Conservation (phyloP, 1,140 invertebrate species). For the Drosophila sp. region DNA sequence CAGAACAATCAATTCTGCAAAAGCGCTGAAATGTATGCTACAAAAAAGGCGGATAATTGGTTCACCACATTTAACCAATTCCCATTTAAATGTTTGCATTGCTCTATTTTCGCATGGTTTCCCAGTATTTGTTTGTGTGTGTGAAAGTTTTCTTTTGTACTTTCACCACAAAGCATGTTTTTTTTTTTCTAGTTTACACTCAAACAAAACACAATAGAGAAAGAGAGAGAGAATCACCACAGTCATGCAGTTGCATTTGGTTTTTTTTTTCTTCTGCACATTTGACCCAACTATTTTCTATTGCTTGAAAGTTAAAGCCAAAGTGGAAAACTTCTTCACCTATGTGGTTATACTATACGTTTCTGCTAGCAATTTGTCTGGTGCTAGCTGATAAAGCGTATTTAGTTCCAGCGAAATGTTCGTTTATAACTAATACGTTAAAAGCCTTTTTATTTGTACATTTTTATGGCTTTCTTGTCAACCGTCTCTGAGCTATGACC, state of each 20-base stretch:
- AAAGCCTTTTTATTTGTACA: conserved; percentile 62
- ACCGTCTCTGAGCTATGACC: not conserved
- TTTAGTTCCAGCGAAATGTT: conserved; percentile 12
- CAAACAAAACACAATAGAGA: not conserved
- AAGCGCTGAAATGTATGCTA: conserved; percentile 18
- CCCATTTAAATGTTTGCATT: conserved; percentile 1
- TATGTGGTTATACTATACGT: no score
- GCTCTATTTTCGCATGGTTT: not conserved
- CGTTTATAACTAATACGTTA: conserved; percentile 66
- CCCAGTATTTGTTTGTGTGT: not conserved
- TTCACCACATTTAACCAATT: not conserved
- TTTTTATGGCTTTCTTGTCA: conserved; percentile 61
- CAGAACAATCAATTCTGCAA: not conserved
- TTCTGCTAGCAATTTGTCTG: conserved; percentile 23
- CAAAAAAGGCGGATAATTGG: not conserved
- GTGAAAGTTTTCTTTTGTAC: not conserved
- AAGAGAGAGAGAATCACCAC: not conserved
- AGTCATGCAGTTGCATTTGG: not conserved
- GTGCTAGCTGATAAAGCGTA: conserved; percentile 39
- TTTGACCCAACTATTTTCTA: not conserved
- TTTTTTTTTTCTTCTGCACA: not conserved
- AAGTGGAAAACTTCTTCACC: not conserved
- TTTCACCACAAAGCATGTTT: not conserved
- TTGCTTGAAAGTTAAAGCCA: not conserved
- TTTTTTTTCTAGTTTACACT: not conserved